Conservation (phyloP, 2,888 invertebrate genomes). For the Diachrysia chrysitis region DNA sequence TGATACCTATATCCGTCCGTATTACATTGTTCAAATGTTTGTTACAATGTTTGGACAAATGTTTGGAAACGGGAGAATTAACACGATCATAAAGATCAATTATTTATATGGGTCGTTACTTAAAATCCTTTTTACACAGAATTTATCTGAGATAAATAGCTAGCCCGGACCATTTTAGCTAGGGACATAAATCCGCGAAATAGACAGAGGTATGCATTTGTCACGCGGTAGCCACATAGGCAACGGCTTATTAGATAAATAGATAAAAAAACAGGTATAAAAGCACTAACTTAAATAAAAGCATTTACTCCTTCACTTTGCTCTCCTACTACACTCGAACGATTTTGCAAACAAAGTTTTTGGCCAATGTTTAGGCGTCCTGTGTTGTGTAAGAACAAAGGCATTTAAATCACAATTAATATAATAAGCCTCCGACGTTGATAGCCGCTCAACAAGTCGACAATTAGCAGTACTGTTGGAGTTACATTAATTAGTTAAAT, state of each 20-base stretch:
- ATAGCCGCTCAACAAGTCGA: constrained; percentile 30
- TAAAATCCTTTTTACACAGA: too few relatives aligned
- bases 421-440: constrained; percentile 21
- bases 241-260: background rate
- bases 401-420: constrained; percentile 33
- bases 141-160: constrained; percentile 8
- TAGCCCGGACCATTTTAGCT: too few relatives aligned
- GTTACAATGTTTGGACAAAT: constrained; percentile 8
- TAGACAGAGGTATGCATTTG: too few relatives aligned
- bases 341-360: background rate
- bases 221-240: too few relatives aligned
- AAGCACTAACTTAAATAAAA: too few relatives aligned
- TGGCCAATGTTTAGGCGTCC: background rate
- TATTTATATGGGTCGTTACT: too few relatives aligned
- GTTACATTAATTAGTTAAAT: constrained; percentile 6
- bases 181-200: too few relatives aligned
- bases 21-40: constrained; percentile 21
- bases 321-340: too few relatives aligned
- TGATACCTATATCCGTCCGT: constrained; percentile 32
- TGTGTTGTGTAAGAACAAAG: constrained; percentile 24
- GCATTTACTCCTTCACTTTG: too few relatives aligned
- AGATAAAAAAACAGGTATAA: too few relatives aligned
- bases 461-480: constrained; percentile 14
- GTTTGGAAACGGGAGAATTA: too few relatives aligned
- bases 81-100: too few relatives aligned